Evolutionary conservation across 2,888 invertebrate genomes (phyloP), one percentile per base, ranked within the genome.

Genomic region (Tromatobia lineatoria): DNA sequence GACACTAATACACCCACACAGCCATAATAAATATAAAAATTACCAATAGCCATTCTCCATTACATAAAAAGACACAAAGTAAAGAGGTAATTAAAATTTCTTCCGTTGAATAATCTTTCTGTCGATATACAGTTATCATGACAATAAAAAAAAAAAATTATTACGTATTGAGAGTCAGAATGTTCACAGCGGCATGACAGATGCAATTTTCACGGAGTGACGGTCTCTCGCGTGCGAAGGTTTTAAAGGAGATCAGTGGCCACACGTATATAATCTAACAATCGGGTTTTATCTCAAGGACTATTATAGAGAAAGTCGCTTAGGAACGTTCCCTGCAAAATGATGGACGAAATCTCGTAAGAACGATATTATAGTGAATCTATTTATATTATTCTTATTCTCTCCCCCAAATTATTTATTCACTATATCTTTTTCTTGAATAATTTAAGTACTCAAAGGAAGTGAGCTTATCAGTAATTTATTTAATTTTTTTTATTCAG

Each of bases 311-410:
- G 34, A 23, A 71, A 52, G 23, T 8, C 50, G 50, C 74, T 79
- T 29, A 64, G 64, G 70, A 52, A 57, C 52, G 8, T 64, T 66
- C 29, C 64, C 54, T n/a, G 20, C n/a, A 18, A 75, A 79, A 29
- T 79, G 50, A 23, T 29, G 38, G 11, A 75, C 20, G 1, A 64
- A 18, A 8, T 79, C 57, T 13, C 79, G 66, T 18, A 83, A 57
- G n/a, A 66, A 74, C 23, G 75, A 79, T 61, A 75, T 75, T 34
- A 59, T 80, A 18, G 20, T 18, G 20, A 13, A 66, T 11, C 3
- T 10, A 34, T 50, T 29, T 29, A 64, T 42, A 18, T 61, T 61
- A 34, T 38, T 61, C 18, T 11, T 15, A 15, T 42, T n/a, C 15
- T 70, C 11, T 7, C 23, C 20, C 4, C 38, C 23, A 13, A 20